Base-by-base conservation (phyloP, 2,113 vertebrate genomes). In the Neolamprologus longior region DNA sequence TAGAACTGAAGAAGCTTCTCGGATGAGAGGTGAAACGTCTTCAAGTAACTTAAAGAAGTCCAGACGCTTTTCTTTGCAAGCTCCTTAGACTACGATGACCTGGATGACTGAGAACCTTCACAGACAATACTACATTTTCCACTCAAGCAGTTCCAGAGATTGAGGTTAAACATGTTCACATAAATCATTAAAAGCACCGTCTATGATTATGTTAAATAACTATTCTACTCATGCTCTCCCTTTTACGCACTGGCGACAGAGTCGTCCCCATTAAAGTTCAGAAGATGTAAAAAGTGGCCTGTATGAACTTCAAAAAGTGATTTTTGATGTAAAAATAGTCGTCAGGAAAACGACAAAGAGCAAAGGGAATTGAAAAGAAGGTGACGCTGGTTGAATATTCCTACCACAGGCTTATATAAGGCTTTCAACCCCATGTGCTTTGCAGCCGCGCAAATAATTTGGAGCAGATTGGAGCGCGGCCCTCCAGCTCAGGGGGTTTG, bases 381-480 rank as follows among this genome's bases (percentile, higher is more conserved):
- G 93, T 95, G 92, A 93, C 88, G 66, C 3, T 80, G 83, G 35
- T 15, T 91, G 93, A 90, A 90, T 95, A 90, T 93, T 94, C 87
- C 90, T 93, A 93, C 92, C 89, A 83, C 92, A 91, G 90, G 85
- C 91, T 95, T 94, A 90, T 91, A 94, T 95, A 96, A 96, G 89
- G 40, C 89, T 93, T 88, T 89, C 85, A 88, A 90, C 81, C 63
- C 88, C 91, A 95, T 95, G 90, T 95, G 94, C 81, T 92, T 79
- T 85, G 83, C 93, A 96, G 96, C 90, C 95, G 88, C 85, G 91
- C 86, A 93, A 88, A 91, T 94, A 93, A 94, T 95, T 92, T 73
- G 87, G 90, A 94, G 88, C 94, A 93, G 89, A 92, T 88, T 93
- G 28, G 85, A 58, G 82, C 81, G 90, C 86, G 85, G 80, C 83